phyloP scores from a whole-genome alignment of 2,797 vertebrate species.

The Poeciliopsis turneri region DNA sequence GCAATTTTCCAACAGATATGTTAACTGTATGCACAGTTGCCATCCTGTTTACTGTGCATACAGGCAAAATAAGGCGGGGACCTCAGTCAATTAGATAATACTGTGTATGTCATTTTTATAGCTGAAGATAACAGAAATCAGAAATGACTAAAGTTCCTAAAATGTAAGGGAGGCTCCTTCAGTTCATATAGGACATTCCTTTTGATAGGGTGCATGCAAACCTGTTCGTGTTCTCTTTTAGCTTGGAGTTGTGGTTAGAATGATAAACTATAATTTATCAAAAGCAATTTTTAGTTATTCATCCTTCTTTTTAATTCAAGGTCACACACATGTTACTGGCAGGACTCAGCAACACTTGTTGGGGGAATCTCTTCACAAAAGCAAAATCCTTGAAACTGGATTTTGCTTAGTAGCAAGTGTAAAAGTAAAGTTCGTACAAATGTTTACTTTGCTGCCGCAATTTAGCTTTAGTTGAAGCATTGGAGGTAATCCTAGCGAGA shows the following conservation, averaged over 20 bases:
- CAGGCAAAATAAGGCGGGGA: not conserved
- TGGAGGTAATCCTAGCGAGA: slow-evolving; percentile 24
- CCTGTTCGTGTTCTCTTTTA: not conserved
- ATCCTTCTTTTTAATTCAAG: not conserved
- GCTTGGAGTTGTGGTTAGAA: not conserved
- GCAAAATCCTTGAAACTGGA: not conserved
- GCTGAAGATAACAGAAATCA: not conserved
- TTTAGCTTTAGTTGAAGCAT: not conserved
- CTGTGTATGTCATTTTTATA: not conserved
- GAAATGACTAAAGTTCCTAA: not conserved
- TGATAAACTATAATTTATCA: not conserved
- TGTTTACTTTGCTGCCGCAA: not conserved
- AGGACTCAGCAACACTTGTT: not conserved
- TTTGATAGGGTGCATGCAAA: not conserved
- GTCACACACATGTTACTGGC: not conserved
- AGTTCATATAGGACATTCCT: not conserved
- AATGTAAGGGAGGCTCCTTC: not conserved
- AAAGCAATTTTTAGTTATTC: not conserved
- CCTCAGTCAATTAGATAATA: not conserved
- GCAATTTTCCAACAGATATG: not conserved
- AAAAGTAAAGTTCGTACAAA: not conserved
- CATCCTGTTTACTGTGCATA: not conserved
- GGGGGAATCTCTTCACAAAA: not conserved
- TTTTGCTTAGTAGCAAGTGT: not conserved
- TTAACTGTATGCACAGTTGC: too few relatives aligned